phyloP scores from a whole-genome alignment of 1,140 invertebrate species.

The Pinna nobilis region DNA sequence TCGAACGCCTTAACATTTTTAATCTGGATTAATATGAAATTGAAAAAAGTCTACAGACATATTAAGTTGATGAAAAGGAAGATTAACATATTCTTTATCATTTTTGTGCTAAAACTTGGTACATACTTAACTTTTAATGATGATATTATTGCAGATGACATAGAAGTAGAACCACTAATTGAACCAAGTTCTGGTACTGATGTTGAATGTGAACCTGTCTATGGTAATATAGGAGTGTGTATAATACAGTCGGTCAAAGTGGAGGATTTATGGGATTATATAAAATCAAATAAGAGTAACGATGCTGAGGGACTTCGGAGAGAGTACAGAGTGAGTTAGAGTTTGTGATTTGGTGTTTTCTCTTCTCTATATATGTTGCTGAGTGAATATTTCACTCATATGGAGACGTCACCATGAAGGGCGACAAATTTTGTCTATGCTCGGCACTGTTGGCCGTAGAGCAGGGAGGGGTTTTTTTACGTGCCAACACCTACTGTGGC shows the following conservation, averaged over 20 bases:
- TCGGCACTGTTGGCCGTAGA: too few relatives aligned
- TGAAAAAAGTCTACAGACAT: not conserved
- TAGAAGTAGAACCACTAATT: constrained; percentile 65
- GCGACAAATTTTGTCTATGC: too few relatives aligned
- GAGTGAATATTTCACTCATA: too few relatives aligned
- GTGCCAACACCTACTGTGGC: too few relatives aligned
- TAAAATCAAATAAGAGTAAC: constrained; percentile 64
- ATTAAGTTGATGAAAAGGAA: not conserved
- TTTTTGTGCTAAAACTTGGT: not conserved
- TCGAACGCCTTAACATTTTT: not conserved
- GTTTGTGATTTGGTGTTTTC: too few relatives aligned
- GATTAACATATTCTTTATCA: not conserved
- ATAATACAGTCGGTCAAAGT: constrained; percentile 60
- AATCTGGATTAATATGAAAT: not conserved
- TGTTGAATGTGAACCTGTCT: constrained; percentile 62
- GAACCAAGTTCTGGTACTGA: constrained; percentile 48
- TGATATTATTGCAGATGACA: constrained; percentile 48
- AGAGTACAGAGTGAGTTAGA: constrained; percentile 64
- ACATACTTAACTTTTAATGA: not conserved
- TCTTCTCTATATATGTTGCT: too few relatives aligned
- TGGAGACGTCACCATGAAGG: too few relatives aligned
- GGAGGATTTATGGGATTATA: constrained; percentile 71
- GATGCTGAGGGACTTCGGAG: constrained; percentile 64
- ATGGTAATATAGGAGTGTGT: constrained; percentile 63
- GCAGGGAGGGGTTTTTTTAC: too few relatives aligned